These are phyloP conservation scores for Cheilosia grossa DNA, from an alignment of 2,888 invertebrate species.

Conservation along the genomic window DNA sequence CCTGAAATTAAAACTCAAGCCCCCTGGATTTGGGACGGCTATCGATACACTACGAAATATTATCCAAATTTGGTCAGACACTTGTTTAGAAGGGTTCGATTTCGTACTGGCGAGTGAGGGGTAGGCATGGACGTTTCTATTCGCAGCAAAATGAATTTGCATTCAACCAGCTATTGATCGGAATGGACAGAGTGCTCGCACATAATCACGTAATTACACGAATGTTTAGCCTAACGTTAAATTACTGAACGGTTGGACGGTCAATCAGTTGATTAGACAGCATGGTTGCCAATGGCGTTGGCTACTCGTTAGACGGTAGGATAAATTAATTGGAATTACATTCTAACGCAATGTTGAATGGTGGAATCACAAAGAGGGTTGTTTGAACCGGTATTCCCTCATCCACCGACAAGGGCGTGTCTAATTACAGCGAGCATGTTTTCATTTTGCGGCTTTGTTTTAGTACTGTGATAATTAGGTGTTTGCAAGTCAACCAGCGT, in stretches of 20 bases:
- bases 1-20: neutral
- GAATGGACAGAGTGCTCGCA: neutral
- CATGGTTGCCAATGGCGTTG: neutral
- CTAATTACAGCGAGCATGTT: neutral
- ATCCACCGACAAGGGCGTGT: neutral
- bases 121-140: neutral
- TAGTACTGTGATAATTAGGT: neutral
- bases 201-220: constrained; percentile 57
- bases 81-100: constrained; percentile 17
- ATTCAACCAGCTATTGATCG: neutral
- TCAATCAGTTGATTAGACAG: constrained; percentile 35
- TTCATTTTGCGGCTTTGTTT: neutral
- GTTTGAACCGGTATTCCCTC: neutral
- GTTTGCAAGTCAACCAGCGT: neutral
- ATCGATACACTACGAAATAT: constrained; percentile 1
- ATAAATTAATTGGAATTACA: constrained; percentile 6
- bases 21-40: neutral
- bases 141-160: constrained; percentile 20
- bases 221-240: constrained; percentile 64
- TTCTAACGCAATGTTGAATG: neutral
- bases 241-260: constrained; percentile 50
- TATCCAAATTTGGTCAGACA: constrained; percentile 37
- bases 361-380: neutral
- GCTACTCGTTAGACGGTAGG: neutral
- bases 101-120: neutral